These are phyloP conservation scores for Stigmatopora argus DNA, from an alignment of 2,113 vertebrate genomes.

Conservation along the genomic window DNA sequence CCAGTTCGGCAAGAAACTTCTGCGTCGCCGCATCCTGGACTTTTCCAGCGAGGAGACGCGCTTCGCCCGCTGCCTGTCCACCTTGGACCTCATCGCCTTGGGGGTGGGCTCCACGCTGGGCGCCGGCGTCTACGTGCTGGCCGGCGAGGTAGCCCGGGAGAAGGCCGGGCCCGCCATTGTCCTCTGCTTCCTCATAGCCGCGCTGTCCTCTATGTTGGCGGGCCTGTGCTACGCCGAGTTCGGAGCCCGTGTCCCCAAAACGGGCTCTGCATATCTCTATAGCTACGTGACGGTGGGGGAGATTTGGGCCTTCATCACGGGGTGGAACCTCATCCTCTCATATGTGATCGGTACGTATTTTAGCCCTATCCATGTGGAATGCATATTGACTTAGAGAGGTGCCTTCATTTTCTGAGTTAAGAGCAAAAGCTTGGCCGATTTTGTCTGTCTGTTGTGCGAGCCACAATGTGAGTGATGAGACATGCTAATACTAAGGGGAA, in stretches of 20 bases:
- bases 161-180: constrained; percentile 88
- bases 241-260: constrained; percentile 89
- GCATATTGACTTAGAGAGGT: no score
- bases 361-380: neutral
- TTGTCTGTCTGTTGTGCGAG: no score
- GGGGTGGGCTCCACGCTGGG: constrained; percentile 92
- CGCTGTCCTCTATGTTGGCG: constrained; percentile 87
- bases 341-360: constrained; percentile 82
- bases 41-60: constrained; percentile 70
- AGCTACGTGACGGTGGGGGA: constrained; percentile 95
- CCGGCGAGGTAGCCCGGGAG: constrained; percentile 86
- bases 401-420: no score
- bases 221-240: constrained; percentile 96
- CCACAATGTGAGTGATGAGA: no score
- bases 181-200: constrained; percentile 89
- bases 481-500: no score
- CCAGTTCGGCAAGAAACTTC: constrained; percentile 73
- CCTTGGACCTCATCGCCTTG: constrained; percentile 85
- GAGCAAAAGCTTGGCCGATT: no score
- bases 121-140: constrained; percentile 88
- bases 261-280: constrained; percentile 93
- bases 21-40: constrained; percentile 79
- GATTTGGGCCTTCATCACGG: constrained; percentile 94
- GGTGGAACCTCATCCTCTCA: constrained; percentile 97
- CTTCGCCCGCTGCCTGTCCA: constrained; percentile 88